A percentile compares a stretch with the other conserved stretches of the same genome.
These are phyloP conservation scores for Apodemia mormo DNA, from an alignment of 2,888 invertebrate genomes.

Conservation along the genomic window DNA sequence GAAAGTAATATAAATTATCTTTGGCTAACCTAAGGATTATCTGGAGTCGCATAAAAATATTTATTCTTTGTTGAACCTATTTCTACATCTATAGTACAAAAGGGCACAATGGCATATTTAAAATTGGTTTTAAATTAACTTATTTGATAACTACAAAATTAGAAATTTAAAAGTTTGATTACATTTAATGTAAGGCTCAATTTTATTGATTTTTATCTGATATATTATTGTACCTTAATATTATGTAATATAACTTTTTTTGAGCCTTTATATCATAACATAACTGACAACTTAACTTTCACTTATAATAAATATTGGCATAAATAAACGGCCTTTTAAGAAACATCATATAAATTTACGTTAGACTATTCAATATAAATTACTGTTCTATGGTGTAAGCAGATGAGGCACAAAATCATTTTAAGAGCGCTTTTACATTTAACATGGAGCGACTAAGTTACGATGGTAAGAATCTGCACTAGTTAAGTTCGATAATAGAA, in stretches of 20 bases:
- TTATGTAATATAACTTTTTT: not conserved
- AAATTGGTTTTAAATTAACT: conserved; percentile 23
- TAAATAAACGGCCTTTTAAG: not conserved
- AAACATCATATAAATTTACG: not conserved
- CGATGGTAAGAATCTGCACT: too few species aligned
- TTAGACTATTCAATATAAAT: too few species aligned
- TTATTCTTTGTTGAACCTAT: conserved; percentile 14
- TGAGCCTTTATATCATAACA: not conserved
- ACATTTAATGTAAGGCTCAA: conserved; percentile 16
- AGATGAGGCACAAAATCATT: too few species aligned
- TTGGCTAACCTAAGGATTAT: conserved; percentile 21
- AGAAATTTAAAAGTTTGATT: conserved; percentile 10
- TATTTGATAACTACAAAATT: conserved; percentile 8
- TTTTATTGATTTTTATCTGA: conserved; percentile 14
- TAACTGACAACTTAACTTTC: not conserved
- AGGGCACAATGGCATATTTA: conserved; percentile 26
- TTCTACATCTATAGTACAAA: conserved; percentile 23
- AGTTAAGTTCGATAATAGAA: too few species aligned
- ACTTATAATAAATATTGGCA: not conserved
- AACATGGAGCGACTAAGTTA: too few species aligned
- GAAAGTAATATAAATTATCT: conserved; percentile 22
- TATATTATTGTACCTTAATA: conserved; percentile 13
- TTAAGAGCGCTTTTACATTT: too few species aligned
- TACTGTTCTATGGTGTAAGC: too few species aligned
- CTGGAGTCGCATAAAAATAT: conserved; percentile 19